A percentile compares a stretch with the other conserved stretches of the same genome.
phyloP scores from a whole-genome alignment of 2,888 invertebrate genomes.

The Saturnia pavonia region DNA sequence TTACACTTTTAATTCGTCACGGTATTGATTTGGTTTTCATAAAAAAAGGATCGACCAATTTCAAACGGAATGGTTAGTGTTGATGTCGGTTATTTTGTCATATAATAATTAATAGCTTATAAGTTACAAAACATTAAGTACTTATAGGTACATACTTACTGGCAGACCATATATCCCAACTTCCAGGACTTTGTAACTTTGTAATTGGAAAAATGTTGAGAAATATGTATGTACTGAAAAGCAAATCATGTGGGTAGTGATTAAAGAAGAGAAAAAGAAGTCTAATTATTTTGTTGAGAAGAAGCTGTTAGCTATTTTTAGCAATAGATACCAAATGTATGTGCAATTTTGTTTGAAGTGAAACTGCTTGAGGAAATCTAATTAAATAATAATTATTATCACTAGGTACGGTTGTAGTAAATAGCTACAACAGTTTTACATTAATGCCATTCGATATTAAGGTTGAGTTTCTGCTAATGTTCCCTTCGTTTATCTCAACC shows the following conservation, averaged over 20 bases:
- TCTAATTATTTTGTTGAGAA: too few relatives aligned
- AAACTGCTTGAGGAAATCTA: not conserved
- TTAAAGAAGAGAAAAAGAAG: not conserved
- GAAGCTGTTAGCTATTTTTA: not conserved
- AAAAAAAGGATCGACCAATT: not conserved
- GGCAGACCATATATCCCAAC: not conserved
- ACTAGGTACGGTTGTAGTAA: not conserved
- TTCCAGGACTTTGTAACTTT: not conserved
- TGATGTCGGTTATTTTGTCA: too few relatives aligned
- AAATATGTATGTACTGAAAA: not conserved
- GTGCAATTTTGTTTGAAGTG: not conserved
- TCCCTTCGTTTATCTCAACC: constrained; percentile 8
- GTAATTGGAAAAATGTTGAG: not conserved
- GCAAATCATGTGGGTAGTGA: not conserved
- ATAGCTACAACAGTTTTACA: not conserved
- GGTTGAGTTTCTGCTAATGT: not conserved
- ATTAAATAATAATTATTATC: not conserved
- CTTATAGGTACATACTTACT: not conserved
- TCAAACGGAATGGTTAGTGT: not conserved
- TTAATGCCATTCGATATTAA: not conserved
- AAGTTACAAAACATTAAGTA: too few relatives aligned
- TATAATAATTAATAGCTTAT: too few relatives aligned
- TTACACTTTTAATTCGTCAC: not conserved
- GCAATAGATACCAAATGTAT: not conserved
- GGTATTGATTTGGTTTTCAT: not conserved